Conservation (phyloP, 2,113 vertebrate species). For the Pterocles burchelli region DNA sequence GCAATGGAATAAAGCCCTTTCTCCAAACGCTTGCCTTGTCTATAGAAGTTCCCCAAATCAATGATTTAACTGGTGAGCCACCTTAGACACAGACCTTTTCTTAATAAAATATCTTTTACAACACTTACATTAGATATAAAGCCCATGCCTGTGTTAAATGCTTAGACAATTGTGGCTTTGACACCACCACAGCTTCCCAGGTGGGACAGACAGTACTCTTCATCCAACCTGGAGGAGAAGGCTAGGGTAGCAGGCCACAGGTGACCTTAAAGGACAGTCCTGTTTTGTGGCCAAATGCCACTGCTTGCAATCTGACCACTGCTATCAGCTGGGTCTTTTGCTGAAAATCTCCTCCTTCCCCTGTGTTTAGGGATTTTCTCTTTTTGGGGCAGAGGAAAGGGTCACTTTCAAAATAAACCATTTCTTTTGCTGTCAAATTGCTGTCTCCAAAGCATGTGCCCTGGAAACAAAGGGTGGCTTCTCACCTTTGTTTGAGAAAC, state of each 20-base stretch:
- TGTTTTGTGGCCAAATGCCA: neutral
- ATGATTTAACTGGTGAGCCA: neutral
- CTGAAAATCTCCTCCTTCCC: neutral
- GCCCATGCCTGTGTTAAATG: neutral
- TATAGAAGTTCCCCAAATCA: neutral
- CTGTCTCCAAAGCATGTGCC: neutral
- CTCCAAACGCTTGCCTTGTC: neutral
- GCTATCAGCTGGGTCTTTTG: rapidly evolving
- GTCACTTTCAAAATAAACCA: neutral
- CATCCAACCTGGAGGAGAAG: neutral
- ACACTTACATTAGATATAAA: neutral
- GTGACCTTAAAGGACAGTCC: neutral
- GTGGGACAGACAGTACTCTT: neutral
- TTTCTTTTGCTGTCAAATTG: neutral
- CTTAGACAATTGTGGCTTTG: neutral
- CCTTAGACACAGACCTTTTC: neutral
- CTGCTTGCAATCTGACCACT: neutral
- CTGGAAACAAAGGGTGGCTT: neutral
- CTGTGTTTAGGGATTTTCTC: neutral
- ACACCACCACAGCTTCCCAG: neutral
- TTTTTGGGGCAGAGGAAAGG: neutral
- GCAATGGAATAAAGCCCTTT: neutral
- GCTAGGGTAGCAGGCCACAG: neutral
- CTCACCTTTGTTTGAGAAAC: neutral
- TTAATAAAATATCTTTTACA: neutral